Evolutionary conservation across 2,888 invertebrate species (phyloP), one percentile per base, ranked within the genome.

Genomic region (Psylliodes chrysocephalus): DNA sequence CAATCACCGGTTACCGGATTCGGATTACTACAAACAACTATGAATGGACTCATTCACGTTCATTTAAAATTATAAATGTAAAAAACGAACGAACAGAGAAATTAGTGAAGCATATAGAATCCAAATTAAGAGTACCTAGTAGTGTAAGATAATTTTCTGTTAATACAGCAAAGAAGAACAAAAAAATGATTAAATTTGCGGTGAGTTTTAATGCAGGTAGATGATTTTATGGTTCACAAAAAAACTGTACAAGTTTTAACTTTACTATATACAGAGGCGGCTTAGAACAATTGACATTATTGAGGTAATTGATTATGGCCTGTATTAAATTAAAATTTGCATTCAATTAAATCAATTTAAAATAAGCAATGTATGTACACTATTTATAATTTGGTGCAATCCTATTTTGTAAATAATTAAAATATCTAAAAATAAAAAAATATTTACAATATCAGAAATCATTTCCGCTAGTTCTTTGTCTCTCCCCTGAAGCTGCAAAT

Each of bases 171-270:
- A 55, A 49, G 15, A 42, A 54, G 12, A 35, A 30, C 47, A 60
- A 55, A 64, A 56, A 57, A 57, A 60, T 52, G 33, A 57, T 63
- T 63, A 63, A 62, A 52, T 55, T 60, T 64, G 55, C 33, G 64
- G 60, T 60, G 52, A 51, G 15, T 55, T 28, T 64, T 60, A 64
- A 52, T 33, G 55, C 42, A 47, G 38, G 60, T 33, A 38, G 38
- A 55, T 64, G 59, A 63, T 66, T 62, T 63, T 54, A 63, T 66
- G 59, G 54, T 61, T 54, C n/a, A 59, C 38, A 42, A 49, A 38
- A 63, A 64, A 59, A 38, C 12, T 35, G n/a, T 35, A 47, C 25
- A 54, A 47, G 47, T 47, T 57, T 47, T 35, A 25, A 49, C 14
- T 38, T 59, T 25, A 17, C 17, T n/a, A 14, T 19, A 28, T 2